Evolutionary conservation across 2,113 vertebrate species (phyloP), one percentile per base, ranked within the genome.

Genomic region (Oenanthe oenanthe): DNA sequence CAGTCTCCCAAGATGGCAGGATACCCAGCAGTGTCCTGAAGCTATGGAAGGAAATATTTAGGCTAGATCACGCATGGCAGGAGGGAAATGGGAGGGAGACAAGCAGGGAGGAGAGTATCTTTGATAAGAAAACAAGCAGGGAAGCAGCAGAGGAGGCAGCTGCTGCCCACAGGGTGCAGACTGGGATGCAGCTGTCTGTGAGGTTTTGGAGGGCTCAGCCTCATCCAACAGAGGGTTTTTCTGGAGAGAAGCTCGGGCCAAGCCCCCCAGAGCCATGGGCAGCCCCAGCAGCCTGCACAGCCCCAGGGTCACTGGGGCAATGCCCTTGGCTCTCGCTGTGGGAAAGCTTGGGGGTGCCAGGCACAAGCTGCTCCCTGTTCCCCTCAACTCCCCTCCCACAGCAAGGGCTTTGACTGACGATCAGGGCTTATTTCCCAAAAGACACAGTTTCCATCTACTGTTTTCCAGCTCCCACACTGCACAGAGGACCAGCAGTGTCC

Each of bases 1-100:
- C 79, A 92, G 85, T 96, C 95, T 97, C 93, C 63, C 48, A 97
- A 96, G 96, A 93, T 93, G 87, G 80, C 71, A 95, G 81, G 89
- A 94, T 80, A 92, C 65, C 53, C 85, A 88, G 82, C 89, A 93
- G 93, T 92, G 92, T 96, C 94, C 94, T 94, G 85, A 85, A 97
- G 96, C 92, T 93, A 97, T 70, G 88, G 89, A 83, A 92, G 82
- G 85, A 83, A 96, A 93, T 81, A 92, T 92, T 97, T 90, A 94
- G 79, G 78, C 88, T 92, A 85, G 34, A 77, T 83, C 71, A 92
- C 0, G 0, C 67, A 51, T 68, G 56, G 88, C 94, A 91, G 85
- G 38, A 86, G 83, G 50, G 47, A 76, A 66, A 83, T 73, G 60
- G 91, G 85, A 86, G 88, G 67, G 88, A 86, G 72, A 88, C 54